Base-by-base conservation (phyloP, 2,113 vertebrate species). In the Agapornis roseicollis region DNA sequence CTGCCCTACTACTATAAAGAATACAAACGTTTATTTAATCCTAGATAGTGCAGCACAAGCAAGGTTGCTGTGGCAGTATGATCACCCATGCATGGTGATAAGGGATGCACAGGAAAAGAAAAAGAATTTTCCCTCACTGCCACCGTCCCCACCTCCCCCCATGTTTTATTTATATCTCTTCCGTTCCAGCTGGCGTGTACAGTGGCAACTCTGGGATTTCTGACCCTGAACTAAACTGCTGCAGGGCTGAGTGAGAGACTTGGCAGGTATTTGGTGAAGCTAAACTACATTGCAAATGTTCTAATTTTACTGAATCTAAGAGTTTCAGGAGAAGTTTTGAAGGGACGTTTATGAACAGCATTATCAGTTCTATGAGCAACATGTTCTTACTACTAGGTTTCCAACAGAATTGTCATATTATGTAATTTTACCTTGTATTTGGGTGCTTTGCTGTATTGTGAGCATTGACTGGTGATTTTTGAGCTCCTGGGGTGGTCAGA, bases 121-220 rank as follows among this genome's bases (percentile, higher is more conserved):
- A 6, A 37, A 35, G 0, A 0, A 37, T 47, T 82, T 80, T 29
- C 55, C 55, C 33, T 66, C 46, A 10, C 70, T 55, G 31, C 24
- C 49, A 47, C 5, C 4, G 14, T 2, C 7, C 13, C 6, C 19
- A 76, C 19, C 4, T 7, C 15, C 4, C 22, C 71, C 15, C n/a
- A 73, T 73, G 37, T 90, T 88, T 88, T 95, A 93, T 91, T 92
- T 93, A 42, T 90, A 23, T 28, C 46, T 53, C 47, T 94, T 88
- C 41, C 33, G 52, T 95, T 94, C 69, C 77, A 87, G 60, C 47
- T 95, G 91, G 55, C 65, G 87, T 5, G 22, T 17, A 89, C 13
- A 16, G 17, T 90, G 73, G 65, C 31, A 81, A 7, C 33, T 81
- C 80, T 63, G 61, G 82, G 39, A 76, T 90, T 41, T 90, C 69